These are phyloP conservation scores for Parapristionchus giblindavisi DNA, from an alignment of 2,888 invertebrate species.

Conservation along the genomic window DNA sequence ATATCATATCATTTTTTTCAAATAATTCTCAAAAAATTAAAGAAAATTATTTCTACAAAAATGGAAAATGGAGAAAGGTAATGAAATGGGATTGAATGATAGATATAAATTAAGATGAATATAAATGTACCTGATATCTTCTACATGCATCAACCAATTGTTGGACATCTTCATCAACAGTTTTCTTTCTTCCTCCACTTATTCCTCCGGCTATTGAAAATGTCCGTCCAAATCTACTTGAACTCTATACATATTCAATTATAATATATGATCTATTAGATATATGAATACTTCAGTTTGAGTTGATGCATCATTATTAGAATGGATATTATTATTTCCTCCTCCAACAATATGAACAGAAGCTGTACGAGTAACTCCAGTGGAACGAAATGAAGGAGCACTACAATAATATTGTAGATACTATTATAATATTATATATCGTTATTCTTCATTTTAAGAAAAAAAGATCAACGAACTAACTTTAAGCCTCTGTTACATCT, in stretches of 20 bases:
- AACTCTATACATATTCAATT: background rate
- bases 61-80: constrained; percentile 8
- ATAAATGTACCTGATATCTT: constrained; percentile 59
- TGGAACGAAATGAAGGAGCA: constrained; percentile 33
- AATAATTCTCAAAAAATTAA: no score
- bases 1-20: no score
- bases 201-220: constrained; percentile 63
- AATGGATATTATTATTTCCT: constrained; percentile 43
- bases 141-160: constrained; percentile 66
- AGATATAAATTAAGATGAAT: constrained; percentile 4
- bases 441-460: no score
- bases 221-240: constrained; percentile 56
- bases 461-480: background rate
- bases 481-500: background rate
- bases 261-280: background rate
- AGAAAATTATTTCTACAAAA: no score
- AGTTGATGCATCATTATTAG: constrained; percentile 48
- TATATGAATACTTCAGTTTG: constrained; percentile 51
- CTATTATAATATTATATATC: background rate
- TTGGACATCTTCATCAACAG: constrained; percentile 67
- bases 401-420: background rate
- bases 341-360: constrained; percentile 51
- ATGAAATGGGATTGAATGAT: constrained; percentile 13
- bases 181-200: constrained; percentile 52
- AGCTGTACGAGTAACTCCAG: constrained; percentile 55